A percentile compares a stretch with the other conserved stretches of the same genome.
These are phyloP conservation scores for Monoplex corrugatus DNA, from an alignment of 2,888 invertebrate genomes.

Conservation along the genomic window DNA sequence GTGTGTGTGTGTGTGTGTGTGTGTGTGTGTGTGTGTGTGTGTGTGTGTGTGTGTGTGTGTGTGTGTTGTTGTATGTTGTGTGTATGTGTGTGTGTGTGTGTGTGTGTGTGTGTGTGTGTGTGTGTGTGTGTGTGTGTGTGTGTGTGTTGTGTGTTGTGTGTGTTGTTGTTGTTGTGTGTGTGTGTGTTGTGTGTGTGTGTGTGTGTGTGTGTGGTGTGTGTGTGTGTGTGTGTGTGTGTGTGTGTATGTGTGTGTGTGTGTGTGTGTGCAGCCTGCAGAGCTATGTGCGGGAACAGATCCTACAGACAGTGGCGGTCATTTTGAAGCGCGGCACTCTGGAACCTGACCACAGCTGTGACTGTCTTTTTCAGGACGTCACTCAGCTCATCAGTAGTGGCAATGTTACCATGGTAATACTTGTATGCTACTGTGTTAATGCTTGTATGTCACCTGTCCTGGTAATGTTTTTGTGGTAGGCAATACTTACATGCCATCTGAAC, in stretches of 20 bases:
- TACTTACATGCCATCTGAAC: too few relatives aligned
- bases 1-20: too few relatives aligned
- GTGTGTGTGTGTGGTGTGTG: background rate
- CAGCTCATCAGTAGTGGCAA: slow-evolving; percentile 88
- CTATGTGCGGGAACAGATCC: slow-evolving; percentile 88
- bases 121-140: too few relatives aligned
- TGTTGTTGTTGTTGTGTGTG: too few relatives aligned
- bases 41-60: too few relatives aligned
- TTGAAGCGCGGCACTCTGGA: slow-evolving; percentile 92
- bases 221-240: background rate
- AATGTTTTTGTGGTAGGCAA: too few relatives aligned
- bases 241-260: background rate
- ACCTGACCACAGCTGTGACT: slow-evolving; percentile 87
- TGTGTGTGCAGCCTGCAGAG: slow-evolving; percentile 83
- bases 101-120: too few relatives aligned
- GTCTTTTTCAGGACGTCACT: slow-evolving; percentile 84
- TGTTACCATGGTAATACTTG: slow-evolving; percentile 84
- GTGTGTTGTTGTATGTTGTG: too few relatives aligned
- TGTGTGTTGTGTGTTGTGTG: too few relatives aligned
- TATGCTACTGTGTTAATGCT: background rate
- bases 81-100: too few relatives aligned
- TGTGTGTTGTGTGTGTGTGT: background rate
- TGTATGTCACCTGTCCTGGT: too few relatives aligned
- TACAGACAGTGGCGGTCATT: slow-evolving; percentile 91
- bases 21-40: too few relatives aligned